These are phyloP conservation scores for Xestia c-nigrum DNA, from an alignment of 2,888 invertebrate genomes.

Conservation along the genomic window DNA sequence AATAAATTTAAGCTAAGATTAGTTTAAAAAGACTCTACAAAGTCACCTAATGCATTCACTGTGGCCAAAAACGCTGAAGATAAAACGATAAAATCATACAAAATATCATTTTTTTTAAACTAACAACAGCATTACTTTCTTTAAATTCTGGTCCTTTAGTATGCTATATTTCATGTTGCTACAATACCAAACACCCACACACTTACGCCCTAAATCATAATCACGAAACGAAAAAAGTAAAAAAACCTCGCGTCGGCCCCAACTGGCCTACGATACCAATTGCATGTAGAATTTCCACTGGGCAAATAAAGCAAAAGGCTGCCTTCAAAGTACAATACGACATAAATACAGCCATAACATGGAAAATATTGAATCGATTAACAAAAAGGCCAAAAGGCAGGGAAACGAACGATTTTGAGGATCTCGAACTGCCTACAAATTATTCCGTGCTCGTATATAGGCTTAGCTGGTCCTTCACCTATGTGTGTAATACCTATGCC, in stretches of 20 bases:
- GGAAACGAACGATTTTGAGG: constrained; percentile 47
- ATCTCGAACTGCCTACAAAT: constrained; percentile 41
- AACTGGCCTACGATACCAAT: constrained; percentile 55
- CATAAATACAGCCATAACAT: constrained; percentile 61
- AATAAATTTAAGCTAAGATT: not conserved
- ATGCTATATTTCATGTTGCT: constrained; percentile 11
- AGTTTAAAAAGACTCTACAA: not conserved
- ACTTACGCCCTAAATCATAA: constrained; percentile 44
- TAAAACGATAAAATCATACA: not conserved
- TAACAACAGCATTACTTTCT: not conserved
- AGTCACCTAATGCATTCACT: not conserved
- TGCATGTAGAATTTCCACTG: constrained; percentile 60
- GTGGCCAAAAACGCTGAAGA: not conserved
- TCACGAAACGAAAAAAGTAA: constrained; percentile 25
- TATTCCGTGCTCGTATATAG: constrained; percentile 34
- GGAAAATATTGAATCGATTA: constrained; percentile 65
- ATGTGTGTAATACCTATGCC: constrained; percentile 19
- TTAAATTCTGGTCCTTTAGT: not conserved
- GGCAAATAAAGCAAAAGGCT: constrained; percentile 56
- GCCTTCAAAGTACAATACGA: constrained; percentile 54
- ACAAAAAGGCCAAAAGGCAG: constrained; percentile 55
- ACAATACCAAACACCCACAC: constrained; percentile 9
- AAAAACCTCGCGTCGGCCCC: constrained; percentile 18
- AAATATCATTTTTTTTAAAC: not conserved
- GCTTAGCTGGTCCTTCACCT: constrained; percentile 20